phyloP scores from a whole-genome alignment of 2,113 vertebrate species.

The Semicossyphus pulcher region DNA sequence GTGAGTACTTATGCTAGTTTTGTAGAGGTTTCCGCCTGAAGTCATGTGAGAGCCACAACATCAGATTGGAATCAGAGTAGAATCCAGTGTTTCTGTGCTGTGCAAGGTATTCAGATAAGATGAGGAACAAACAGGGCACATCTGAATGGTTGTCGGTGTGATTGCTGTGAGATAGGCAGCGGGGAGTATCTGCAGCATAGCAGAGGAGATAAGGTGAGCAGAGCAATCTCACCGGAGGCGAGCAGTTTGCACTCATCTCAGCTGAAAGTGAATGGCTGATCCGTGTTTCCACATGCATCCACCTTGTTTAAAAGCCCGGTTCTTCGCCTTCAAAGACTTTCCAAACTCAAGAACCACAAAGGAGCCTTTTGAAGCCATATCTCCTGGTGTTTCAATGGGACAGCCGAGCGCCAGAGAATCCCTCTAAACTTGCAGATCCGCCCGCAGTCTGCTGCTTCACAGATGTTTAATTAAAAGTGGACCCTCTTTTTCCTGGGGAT shows the following conservation, averaged over 20 bases:
- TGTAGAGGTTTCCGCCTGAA: background rate
- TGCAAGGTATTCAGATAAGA: slow-evolving; percentile 45
- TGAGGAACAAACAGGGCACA: slow-evolving; percentile 34
- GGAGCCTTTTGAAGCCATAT: slow-evolving; percentile 60
- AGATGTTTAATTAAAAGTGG: slow-evolving; percentile 77
- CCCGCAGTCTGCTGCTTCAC: slow-evolving; percentile 56
- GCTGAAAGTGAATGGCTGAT: slow-evolving; percentile 71
- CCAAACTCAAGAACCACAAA: slow-evolving; percentile 61
- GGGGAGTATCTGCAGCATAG: slow-evolving; percentile 26
- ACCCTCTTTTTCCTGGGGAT: slow-evolving; percentile 31
- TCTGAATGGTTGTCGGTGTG: slow-evolving; percentile 44
- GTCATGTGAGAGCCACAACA: background rate
- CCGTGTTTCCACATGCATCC: slow-evolving; percentile 44
- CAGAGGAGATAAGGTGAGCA: slow-evolving; percentile 51
- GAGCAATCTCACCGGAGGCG: slow-evolving; percentile 52
- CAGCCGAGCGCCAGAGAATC: slow-evolving; percentile 38
- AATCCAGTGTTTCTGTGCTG: slow-evolving; percentile 15
- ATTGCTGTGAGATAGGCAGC: slow-evolving; percentile 49
- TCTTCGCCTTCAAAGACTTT: slow-evolving; percentile 65
- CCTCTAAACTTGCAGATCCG: slow-evolving; percentile 62
- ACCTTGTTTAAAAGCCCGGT: slow-evolving; percentile 64
- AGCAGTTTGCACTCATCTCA: slow-evolving; percentile 51
- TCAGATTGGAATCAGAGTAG: background rate
- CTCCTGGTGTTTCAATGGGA: slow-evolving; percentile 71
- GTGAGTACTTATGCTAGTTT: background rate